Evolutionary conservation across 2,113 vertebrate genomes (phyloP), one percentile per base, ranked within the genome.

Genomic region (Ictalurus furcatus): DNA sequence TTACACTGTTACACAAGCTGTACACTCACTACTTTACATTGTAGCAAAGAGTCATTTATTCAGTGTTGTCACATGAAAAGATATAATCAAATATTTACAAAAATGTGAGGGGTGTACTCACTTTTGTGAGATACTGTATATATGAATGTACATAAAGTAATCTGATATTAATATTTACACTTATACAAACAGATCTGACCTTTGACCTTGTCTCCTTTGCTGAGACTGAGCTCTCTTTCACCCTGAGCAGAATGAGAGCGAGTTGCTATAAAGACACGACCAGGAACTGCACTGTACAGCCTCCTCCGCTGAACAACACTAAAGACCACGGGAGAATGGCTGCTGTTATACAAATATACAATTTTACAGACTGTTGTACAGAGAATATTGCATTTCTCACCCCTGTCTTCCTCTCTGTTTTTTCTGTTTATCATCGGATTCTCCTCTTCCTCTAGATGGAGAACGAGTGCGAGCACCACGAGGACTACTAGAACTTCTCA

Each of bases 191-290:
- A 85, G 4, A 3, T 89, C 92, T 94, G 93, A 98, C 97, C 97
- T 97, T 98, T 98, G 88, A 98, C 97, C 92, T 96, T 98, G 94
- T 98, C 97, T 13, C 97, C 97, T 93, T 98, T 98, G 95, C 93
- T 98, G 88, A 98, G 92, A 37, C 95, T 96, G 87, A 98, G 96
- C 92, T 98, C 97, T 11, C 97, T 95, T 83, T 98, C 97, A 6
- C 94, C 96, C 30, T 96, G 96, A 0, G 97, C 95, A 69, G 97
- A 96, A 94, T 98, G 96, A 0, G 96, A 95, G 52, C 97, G 97
- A 52, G 96, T 96, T 0, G 96, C 97, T 92, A 98, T 95, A 87
- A 98, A 98, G 40, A 97, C 95, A 4, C 97, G 95, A 2, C 97
- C 97, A 0, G 97, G 97, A 6, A 98, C 97, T 0, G 97, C 97